Conservation (phyloP, 2,797 vertebrate genomes). For the Scarus forsteni region DNA sequence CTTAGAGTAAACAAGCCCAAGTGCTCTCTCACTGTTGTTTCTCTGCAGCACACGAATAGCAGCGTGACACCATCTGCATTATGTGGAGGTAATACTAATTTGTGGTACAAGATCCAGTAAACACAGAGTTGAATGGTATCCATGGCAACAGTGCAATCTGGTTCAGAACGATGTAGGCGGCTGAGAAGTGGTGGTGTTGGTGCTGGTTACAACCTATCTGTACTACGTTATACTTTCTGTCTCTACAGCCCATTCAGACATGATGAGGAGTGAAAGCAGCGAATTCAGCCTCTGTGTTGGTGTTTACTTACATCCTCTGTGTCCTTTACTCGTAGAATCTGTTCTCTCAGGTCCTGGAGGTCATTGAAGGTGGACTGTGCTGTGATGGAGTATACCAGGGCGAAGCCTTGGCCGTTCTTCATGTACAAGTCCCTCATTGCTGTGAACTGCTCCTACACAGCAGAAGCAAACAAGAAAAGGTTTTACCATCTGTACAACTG, state of each 20-base stretch:
- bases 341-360: conserved; percentile 98
- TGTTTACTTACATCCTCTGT: conserved; percentile 94
- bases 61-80: conserved; percentile 13
- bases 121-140: conserved; percentile 49
- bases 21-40: conserved; percentile 28
- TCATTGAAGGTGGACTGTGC: conserved; percentile 99
- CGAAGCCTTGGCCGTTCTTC: conserved; percentile 99
- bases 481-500: not conserved
- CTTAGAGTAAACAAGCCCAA: conserved; percentile 11
- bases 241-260: conserved; percentile 6
- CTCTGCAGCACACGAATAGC: conserved; percentile 7
- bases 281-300: not conserved
- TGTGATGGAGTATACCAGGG: conserved; percentile 99
- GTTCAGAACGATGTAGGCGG: conserved; percentile 51
- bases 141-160: conserved; percentile 56
- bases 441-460: conserved; percentile 96
- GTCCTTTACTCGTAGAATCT: conserved; percentile 99
- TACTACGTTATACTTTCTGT: conserved; percentile 2
- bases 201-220: conserved; percentile 22
- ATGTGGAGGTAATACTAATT: conserved; percentile 34
- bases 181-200: conserved; percentile 26
- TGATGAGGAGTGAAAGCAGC: not conserved
- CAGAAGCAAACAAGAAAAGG: conserved; percentile 19
- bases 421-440: conserved; percentile 99
- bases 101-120: conserved; percentile 36